phyloP scores from a whole-genome alignment of 2,797 vertebrate species.

The Eleutherodactylus coqui region DNA sequence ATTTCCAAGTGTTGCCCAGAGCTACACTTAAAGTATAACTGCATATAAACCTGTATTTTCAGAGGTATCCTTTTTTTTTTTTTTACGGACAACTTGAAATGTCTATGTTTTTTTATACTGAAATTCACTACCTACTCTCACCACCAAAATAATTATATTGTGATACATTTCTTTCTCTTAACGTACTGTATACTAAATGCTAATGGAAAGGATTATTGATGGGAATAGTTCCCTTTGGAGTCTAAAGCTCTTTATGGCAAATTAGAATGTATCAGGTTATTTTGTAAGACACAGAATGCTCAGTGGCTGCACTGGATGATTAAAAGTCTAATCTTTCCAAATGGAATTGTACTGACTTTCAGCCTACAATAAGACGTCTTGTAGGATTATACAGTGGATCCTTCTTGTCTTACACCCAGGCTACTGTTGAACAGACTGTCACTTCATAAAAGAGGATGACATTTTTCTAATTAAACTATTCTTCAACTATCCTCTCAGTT shows the following conservation, averaged over 20 bases:
- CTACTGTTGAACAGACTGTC: slow-evolving; percentile 46
- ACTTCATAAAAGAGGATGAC: slow-evolving; percentile 61
- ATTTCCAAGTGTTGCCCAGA: background rate
- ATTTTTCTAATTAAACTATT: slow-evolving; percentile 67
- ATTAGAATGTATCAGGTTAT: slow-evolving; percentile 32
- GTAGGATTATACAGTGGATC: slow-evolving; percentile 65
- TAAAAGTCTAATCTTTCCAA: slow-evolving; percentile 43
- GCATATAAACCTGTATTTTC: background rate
- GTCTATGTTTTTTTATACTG: background rate
- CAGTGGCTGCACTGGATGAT: slow-evolving; percentile 26
- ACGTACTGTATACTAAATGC: background rate
- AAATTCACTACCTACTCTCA: background rate
- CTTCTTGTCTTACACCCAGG: slow-evolving; percentile 64
- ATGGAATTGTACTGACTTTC: slow-evolving; percentile 7
- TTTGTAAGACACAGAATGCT: slow-evolving; percentile 4
- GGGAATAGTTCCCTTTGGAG: background rate
- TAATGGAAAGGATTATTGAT: slow-evolving; percentile 13
- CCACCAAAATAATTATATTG: background rate
- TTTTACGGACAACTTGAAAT: background rate
- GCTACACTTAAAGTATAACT: background rate
- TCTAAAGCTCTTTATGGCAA: slow-evolving; percentile 11
- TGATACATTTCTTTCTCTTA: too few relatives aligned
- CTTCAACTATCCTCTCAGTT: slow-evolving; percentile 53
- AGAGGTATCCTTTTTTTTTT: background rate
- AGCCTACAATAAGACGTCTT: slow-evolving; percentile 42